A percentile compares a stretch with the other conserved stretches of the same genome.
Conservation (phyloP, 2,888 invertebrate genomes). For the Ceraclea dissimilis region DNA sequence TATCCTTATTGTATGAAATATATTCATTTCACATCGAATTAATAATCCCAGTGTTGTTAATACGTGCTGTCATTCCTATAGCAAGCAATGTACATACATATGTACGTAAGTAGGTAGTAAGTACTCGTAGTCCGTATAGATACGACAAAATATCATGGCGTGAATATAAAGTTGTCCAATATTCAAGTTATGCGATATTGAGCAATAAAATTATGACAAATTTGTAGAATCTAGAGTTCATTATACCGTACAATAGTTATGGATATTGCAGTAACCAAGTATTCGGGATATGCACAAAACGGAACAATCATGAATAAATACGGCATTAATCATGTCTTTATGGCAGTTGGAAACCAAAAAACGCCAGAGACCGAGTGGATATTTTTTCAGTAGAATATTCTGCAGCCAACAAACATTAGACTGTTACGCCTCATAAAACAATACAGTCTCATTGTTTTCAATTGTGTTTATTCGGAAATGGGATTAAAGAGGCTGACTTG, state of each 20-base stretch:
- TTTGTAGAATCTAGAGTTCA: not conserved
- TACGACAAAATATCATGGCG: too few relatives aligned
- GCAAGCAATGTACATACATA: too few relatives aligned
- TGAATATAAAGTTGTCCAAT: too few relatives aligned
- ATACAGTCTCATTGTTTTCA: slow-evolving; percentile 17
- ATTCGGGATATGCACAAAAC: slow-evolving; percentile 3
- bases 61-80: too few relatives aligned
- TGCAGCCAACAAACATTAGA: slow-evolving; percentile 16
- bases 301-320: slow-evolving; percentile 26
- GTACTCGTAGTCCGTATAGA: too few relatives aligned
- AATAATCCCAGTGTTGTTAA: too few relatives aligned
- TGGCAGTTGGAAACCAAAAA: slow-evolving; percentile 11
- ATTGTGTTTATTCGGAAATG: not conserved
- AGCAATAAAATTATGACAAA: too few relatives aligned
- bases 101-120: too few relatives aligned
- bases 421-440: slow-evolving; percentile 23
- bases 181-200: too few relatives aligned
- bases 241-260: not conserved
- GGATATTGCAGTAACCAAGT: too few relatives aligned
- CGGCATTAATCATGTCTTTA: slow-evolving; percentile 24
- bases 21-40: too few relatives aligned
- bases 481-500: not conserved
- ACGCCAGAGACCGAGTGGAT: slow-evolving; percentile 1
- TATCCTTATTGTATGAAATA: too few relatives aligned
- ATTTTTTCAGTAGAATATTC: slow-evolving; percentile 1